Conservation (phyloP, 2,888 invertebrate species). For the Pedicia rivosa region DNA sequence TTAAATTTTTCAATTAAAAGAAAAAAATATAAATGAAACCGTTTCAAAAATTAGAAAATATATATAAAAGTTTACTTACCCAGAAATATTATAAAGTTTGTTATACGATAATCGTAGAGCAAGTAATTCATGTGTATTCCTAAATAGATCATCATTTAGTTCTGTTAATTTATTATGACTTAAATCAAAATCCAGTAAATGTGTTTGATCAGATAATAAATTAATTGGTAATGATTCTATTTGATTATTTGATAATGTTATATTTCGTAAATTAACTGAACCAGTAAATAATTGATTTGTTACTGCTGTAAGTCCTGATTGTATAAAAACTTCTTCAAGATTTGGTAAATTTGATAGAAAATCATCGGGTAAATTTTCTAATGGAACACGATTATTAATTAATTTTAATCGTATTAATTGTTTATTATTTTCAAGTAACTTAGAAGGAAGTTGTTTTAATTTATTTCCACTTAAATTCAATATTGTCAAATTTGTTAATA, state of each 20-base stretch:
- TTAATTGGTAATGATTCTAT: slow-evolving; percentile 38
- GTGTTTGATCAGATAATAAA: slow-evolving; percentile 44
- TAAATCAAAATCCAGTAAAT: slow-evolving; percentile 45
- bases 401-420: slow-evolving; percentile 37
- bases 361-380: slow-evolving; percentile 38
- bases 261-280: slow-evolving; percentile 37
- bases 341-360: slow-evolving; percentile 43
- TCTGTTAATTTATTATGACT: slow-evolving; percentile 43
- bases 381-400: slow-evolving; percentile 38
- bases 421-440: slow-evolving; percentile 38
- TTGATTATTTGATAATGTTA: slow-evolving; percentile 44
- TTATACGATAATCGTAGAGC: slow-evolving; percentile 49
- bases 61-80: slow-evolving; percentile 34
- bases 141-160: slow-evolving; percentile 43
- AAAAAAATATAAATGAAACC: too few relatives aligned
- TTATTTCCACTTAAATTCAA: slow-evolving; percentile 53
- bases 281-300: slow-evolving; percentile 46
- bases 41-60: too few relatives aligned
- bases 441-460: slow-evolving; percentile 42
- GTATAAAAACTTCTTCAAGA: slow-evolving; percentile 38
- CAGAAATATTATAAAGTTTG: slow-evolving; percentile 37
- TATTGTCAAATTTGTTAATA: slow-evolving; percentile 40
- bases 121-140: slow-evolving; percentile 36
- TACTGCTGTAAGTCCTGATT: slow-evolving; percentile 38
- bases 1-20: too few relatives aligned